A percentile compares a stretch with the other conserved stretches of the same genome.
Evolutionary conservation across 2,113 vertebrate genomes (phyloP).

Genomic region (Trogon surrucura): DNA sequence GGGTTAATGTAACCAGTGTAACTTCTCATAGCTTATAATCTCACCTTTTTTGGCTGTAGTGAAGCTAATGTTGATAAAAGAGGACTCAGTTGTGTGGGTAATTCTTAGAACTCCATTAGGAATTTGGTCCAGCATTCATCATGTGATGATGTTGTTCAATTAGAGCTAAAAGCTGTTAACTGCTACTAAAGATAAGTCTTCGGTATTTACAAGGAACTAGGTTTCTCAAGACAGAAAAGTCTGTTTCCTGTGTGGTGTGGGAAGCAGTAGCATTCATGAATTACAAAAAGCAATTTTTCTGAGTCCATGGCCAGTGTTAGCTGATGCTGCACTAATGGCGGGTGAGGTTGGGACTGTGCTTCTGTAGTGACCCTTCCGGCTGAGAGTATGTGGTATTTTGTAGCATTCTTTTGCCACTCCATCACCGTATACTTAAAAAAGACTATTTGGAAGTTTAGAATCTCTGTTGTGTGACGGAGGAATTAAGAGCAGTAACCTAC

Average conservation of each 20-base stretch:
- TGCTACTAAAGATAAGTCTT: neutral
- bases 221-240: neutral
- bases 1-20: neutral
- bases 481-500: neutral
- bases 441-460: neutral
- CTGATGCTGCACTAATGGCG: neutral
- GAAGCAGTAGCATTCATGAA: neutral
- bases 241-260: neutral
- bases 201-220: neutral
- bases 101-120: neutral
- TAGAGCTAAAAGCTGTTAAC: neutral
- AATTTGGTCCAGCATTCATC: neutral
- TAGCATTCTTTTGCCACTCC: fast-evolving
- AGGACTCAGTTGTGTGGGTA: neutral
- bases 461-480: neutral
- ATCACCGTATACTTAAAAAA: neutral
- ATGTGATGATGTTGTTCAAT: neutral
- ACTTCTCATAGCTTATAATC: neutral
- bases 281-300: neutral
- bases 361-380: neutral
- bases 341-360: neutral
- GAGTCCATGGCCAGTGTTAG: neutral
- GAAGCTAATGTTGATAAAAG: neutral
- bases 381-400: neutral
- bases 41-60: neutral